Conservation (phyloP, 2,797 vertebrate genomes). For the Sebastes alutus region DNA sequence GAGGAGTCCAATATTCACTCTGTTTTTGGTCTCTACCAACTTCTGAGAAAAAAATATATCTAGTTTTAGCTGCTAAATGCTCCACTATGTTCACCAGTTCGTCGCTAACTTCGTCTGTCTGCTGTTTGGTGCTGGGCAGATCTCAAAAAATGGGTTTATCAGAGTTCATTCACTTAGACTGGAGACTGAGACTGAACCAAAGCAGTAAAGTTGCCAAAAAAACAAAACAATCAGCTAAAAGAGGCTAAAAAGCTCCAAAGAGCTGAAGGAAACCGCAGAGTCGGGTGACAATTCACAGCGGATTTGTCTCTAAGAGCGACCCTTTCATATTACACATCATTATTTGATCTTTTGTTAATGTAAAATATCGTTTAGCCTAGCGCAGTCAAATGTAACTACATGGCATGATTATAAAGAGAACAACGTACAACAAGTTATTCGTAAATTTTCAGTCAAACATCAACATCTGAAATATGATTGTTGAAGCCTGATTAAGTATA, state of each 20-base stretch:
- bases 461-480: not conserved
- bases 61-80: no score
- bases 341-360: not conserved
- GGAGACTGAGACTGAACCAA: no score
- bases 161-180: no score
- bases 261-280: no score
- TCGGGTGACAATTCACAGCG: no score
- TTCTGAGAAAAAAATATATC: no score
- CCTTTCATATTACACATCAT: not conserved
- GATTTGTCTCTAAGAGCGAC: not conserved
- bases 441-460: not conserved
- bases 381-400: not conserved
- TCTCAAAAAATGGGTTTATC: fast-evolving
- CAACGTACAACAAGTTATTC: not conserved
- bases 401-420: not conserved
- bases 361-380: not conserved
- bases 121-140: no score
- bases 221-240: fast-evolving
- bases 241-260: no score
- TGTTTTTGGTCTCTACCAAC: no score
- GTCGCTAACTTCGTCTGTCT: no score
- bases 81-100: no score
- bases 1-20: not conserved
- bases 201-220: no score
- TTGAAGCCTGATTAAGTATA: not conserved